phyloP scores from a whole-genome alignment of 2,888 invertebrate species.

The Tiliacea citrago region DNA sequence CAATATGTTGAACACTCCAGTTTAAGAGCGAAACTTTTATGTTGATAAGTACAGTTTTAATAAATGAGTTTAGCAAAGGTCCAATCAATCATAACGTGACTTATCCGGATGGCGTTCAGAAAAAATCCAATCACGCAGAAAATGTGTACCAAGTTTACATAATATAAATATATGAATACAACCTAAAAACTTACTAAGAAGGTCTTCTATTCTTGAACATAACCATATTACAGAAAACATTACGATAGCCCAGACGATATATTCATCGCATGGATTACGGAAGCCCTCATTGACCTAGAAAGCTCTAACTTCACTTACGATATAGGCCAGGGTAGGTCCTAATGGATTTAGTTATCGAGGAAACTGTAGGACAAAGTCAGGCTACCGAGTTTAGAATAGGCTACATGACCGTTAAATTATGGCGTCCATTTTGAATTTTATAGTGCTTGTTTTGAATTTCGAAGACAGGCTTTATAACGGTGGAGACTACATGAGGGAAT shows the following conservation, averaged over 20 bases:
- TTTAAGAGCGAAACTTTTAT: not conserved
- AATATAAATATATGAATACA: not conserved
- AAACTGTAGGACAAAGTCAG: constrained; percentile 37
- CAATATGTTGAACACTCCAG: not conserved
- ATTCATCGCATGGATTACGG: constrained; percentile 48
- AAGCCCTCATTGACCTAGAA: constrained; percentile 66
- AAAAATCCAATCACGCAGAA: not conserved
- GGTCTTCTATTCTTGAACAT: constrained; percentile 18
- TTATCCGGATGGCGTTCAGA: not conserved
- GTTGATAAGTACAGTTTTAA: not conserved
- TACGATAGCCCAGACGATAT: constrained; percentile 46
- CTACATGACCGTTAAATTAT: constrained; percentile 42
- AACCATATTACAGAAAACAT: constrained; percentile 21
- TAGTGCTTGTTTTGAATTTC: constrained; percentile 22
- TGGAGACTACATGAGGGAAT: not conserved
- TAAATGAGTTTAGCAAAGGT: not conserved
- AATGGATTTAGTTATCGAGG: constrained; percentile 60
- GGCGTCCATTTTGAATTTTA: constrained; percentile 17
- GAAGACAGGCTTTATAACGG: constrained; percentile 1
- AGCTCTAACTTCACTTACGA: constrained; percentile 56
- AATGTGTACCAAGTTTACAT: constrained; percentile 5
- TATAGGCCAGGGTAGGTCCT: constrained; percentile 60
- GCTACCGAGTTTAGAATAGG: constrained; percentile 21
- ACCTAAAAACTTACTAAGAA: not conserved
- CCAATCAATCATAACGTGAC: not conserved